phyloP scores from a whole-genome alignment of 2,888 invertebrate genomes.

The Dioctria linearis region DNA sequence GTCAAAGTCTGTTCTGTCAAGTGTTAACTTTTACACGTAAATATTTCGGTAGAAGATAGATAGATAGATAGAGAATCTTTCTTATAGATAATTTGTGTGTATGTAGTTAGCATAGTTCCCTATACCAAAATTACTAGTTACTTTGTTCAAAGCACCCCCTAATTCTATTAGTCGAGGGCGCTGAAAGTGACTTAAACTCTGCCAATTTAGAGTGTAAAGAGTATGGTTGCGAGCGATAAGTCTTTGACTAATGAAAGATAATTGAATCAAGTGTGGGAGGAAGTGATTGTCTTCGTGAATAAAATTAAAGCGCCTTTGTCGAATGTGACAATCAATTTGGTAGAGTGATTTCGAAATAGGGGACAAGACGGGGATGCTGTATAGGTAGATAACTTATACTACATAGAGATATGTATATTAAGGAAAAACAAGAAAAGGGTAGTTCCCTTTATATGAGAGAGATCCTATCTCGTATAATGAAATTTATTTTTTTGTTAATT shows the following conservation, averaged over 20 bases:
- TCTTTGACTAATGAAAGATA: slow-evolving; percentile 50
- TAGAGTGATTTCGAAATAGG: too few relatives aligned
- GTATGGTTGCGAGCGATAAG: slow-evolving; percentile 32
- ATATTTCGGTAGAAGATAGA: background rate
- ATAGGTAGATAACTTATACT: too few relatives aligned
- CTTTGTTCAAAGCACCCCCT: slow-evolving; percentile 12
- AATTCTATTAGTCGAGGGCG: slow-evolving; percentile 39
- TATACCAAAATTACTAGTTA: slow-evolving; percentile 20
- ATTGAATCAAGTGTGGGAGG: slow-evolving; percentile 48
- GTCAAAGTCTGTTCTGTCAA: background rate
- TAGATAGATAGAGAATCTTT: background rate
- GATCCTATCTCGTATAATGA: too few relatives aligned
- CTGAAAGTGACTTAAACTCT: slow-evolving; percentile 36
- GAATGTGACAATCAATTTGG: slow-evolving; percentile 3
- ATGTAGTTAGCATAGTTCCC: background rate
- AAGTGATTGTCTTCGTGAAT: slow-evolving; percentile 46
- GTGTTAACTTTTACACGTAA: slow-evolving; percentile 34
- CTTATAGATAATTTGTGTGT: too few relatives aligned
- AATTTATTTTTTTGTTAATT: too few relatives aligned
- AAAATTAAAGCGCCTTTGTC: slow-evolving; percentile 15
- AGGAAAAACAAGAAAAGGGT: too few relatives aligned
- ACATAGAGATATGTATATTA: too few relatives aligned
- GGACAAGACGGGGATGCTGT: too few relatives aligned
- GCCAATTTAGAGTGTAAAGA: slow-evolving; percentile 32
- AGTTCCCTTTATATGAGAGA: too few relatives aligned